phyloP scores from a whole-genome alignment of 2,888 invertebrate genomes.

The Eilema sororculum region DNA sequence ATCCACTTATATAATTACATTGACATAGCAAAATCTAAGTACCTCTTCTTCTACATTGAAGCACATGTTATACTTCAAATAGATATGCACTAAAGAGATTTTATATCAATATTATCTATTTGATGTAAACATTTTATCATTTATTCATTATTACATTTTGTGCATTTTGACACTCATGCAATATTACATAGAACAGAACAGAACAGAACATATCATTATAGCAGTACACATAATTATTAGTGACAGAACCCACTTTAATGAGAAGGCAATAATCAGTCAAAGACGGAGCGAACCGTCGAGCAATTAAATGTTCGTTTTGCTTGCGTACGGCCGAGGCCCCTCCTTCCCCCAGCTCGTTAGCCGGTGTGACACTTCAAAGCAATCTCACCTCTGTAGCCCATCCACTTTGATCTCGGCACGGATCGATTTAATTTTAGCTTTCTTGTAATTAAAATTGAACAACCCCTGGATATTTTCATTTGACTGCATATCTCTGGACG shows the following conservation, averaged over 20 bases:
- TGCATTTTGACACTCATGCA: too few species aligned
- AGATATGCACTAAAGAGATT: too few species aligned
- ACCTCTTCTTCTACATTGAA: too few species aligned
- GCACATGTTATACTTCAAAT: too few species aligned
- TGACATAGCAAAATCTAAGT: too few species aligned
- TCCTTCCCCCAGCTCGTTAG: slow-evolving; percentile 60
- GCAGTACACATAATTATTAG: slow-evolving; percentile 29
- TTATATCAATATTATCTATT: too few species aligned
- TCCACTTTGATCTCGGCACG: slow-evolving; percentile 73
- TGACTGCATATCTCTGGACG: slow-evolving; percentile 41
- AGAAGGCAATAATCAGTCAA: slow-evolving; percentile 53
- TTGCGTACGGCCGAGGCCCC: slow-evolving; percentile 42
- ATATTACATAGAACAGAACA: too few species aligned
- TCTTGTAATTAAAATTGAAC: slow-evolving; percentile 74
- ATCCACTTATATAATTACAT: too few species aligned
- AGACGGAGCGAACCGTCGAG: slow-evolving; percentile 51
- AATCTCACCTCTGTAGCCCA: slow-evolving; percentile 73
- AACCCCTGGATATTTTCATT: slow-evolving; percentile 59
- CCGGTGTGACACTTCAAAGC: slow-evolving; percentile 68
- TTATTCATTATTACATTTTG: too few species aligned
- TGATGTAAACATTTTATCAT: too few species aligned
- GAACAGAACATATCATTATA: slow-evolving; percentile 21
- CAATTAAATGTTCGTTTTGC: slow-evolving; percentile 65
- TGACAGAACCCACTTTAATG: slow-evolving; percentile 28
- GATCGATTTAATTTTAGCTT: slow-evolving; percentile 72